Conservation (phyloP, 2,113 vertebrate genomes). For the Hylia prasina region DNA sequence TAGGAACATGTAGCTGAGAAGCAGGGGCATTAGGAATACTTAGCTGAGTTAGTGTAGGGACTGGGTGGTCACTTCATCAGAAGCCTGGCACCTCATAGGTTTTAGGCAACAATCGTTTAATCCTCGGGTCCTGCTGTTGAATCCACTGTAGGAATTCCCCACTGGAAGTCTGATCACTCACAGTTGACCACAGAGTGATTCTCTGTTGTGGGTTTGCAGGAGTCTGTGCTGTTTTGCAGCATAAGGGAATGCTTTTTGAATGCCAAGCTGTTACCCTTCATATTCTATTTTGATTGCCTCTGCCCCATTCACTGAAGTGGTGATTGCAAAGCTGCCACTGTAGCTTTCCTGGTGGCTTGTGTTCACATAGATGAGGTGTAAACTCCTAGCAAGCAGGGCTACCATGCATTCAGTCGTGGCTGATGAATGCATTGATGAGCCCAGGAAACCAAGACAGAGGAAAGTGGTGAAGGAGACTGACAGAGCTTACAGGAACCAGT, state of each 20-base stretch:
- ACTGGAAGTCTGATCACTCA: rapidly evolving
- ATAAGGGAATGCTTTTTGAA: not conserved
- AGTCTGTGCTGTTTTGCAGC: not conserved
- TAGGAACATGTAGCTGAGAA: not conserved
- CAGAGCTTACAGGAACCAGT: not conserved
- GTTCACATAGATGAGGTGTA: not conserved
- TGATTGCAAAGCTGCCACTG: not conserved
- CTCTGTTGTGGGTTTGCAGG: not conserved
- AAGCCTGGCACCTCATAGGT: not conserved
- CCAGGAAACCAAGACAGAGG: not conserved
- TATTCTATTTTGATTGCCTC: not conserved
- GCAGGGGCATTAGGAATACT: not conserved
- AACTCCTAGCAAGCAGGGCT: not conserved
- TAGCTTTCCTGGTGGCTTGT: not conserved
- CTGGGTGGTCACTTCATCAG: not conserved
- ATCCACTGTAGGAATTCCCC: not conserved
- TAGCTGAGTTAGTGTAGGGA: not conserved
- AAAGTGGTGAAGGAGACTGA: not conserved
- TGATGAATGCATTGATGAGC: not conserved
- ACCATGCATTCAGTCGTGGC: not conserved
- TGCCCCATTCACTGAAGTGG: not conserved
- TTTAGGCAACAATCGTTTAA: not conserved
- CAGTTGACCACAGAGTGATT: not conserved
- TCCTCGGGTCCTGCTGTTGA: not conserved
- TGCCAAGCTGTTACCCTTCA: not conserved